Percentiles rank a stretch among this genome's conserved stretches.
phyloP scores from a whole-genome alignment of 2,888 invertebrate species.

The Megalurothrips usitatus region DNA sequence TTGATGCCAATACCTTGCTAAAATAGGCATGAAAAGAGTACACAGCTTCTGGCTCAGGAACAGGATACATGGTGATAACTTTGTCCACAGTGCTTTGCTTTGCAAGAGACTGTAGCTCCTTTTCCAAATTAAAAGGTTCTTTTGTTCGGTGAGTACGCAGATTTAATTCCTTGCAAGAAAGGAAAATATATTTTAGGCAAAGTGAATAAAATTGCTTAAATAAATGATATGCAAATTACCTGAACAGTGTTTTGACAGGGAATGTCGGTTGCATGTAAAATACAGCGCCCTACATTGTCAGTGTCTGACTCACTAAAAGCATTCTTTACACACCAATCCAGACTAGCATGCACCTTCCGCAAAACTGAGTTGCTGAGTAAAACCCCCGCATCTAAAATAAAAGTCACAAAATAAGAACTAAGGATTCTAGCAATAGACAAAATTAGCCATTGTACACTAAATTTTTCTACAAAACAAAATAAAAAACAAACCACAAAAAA shows the following conservation, averaged over 20 bases:
- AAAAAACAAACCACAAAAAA: slow-evolving; percentile 39
- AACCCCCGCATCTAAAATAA: slow-evolving; percentile 71
- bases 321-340: slow-evolving; percentile 88
- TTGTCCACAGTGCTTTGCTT: slow-evolving; percentile 50
- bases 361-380: slow-evolving; percentile 83
- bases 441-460: not conserved
- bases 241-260: slow-evolving; percentile 58
- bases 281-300: slow-evolving; percentile 84
- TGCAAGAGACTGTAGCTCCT: slow-evolving; percentile 48
- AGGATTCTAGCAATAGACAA: no score
- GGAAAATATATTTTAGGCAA: not conserved
- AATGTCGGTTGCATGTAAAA: slow-evolving; percentile 63
- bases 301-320: slow-evolving; percentile 76
- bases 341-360: slow-evolving; percentile 65
- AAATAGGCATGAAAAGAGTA: slow-evolving; percentile 70
- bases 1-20: slow-evolving; percentile 52
- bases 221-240: slow-evolving; percentile 41
- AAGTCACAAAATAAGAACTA: slow-evolving; percentile 36
- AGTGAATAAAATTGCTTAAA: not conserved
- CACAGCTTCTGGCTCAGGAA: slow-evolving; percentile 57
- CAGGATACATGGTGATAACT: slow-evolving; percentile 62
- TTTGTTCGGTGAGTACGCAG: slow-evolving; percentile 40
- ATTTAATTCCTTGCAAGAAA: slow-evolving; percentile 44
- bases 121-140: slow-evolving; percentile 43
- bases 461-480: slow-evolving; percentile 26